phyloP scores from a whole-genome alignment of 2,888 invertebrate species.

The Thalpophila matura region DNA sequence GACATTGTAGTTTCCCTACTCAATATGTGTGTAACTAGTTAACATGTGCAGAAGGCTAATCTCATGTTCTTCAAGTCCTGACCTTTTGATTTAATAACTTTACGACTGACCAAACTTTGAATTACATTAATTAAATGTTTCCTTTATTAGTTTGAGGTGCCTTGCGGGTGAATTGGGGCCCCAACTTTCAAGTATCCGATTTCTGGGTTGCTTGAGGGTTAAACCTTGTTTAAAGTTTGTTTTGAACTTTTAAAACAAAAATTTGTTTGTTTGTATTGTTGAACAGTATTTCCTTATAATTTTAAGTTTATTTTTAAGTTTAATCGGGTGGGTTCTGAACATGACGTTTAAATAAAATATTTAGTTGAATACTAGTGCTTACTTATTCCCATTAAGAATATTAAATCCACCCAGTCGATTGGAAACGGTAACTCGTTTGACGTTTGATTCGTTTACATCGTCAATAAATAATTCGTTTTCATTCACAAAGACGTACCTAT shows the following conservation, averaged over 20 bases:
- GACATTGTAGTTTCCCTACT: slow-evolving; percentile 63
- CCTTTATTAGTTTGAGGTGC: slow-evolving; percentile 65
- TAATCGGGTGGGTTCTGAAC: slow-evolving; percentile 10
- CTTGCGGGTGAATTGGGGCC: slow-evolving; percentile 55
- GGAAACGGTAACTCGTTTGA: no score
- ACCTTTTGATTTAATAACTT: slow-evolving; percentile 76
- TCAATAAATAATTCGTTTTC: no score
- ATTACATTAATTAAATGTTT: slow-evolving; percentile 71
- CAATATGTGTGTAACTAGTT: slow-evolving; percentile 64
- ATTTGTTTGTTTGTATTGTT: slow-evolving; percentile 25
- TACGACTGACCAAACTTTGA: slow-evolving; percentile 69
- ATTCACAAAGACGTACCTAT: no score
- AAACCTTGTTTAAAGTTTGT: slow-evolving; percentile 37
- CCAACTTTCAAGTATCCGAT: slow-evolving; percentile 49
- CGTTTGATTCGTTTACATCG: no score
- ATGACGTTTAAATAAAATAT: no score
- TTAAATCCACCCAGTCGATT: no score
- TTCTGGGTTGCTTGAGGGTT: slow-evolving; percentile 44
- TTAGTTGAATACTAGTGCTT: no score
- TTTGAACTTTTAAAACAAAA: slow-evolving; percentile 44
- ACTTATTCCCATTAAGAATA: no score
- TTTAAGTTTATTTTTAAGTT: background rate
- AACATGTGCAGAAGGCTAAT: slow-evolving; percentile 75
- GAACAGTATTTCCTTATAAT: slow-evolving; percentile 11
- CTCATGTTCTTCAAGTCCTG: slow-evolving; percentile 66